phyloP scores from a whole-genome alignment of 2,888 invertebrate species.

The Lithophane socia region DNA sequence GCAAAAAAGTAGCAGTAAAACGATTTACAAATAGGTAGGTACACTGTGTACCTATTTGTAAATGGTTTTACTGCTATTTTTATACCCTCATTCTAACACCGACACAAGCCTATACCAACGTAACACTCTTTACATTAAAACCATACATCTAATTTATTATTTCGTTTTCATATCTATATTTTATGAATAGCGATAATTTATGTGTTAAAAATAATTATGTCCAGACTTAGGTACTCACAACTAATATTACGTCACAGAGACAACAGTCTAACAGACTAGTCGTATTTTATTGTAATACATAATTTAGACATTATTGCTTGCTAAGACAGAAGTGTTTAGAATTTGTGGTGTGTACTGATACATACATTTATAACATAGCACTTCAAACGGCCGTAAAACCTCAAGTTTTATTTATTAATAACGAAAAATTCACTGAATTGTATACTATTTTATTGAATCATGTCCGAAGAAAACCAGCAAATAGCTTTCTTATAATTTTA shows the following conservation, averaged over 20 bases:
- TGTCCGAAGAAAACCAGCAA: slow-evolving; percentile 6
- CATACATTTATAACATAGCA: slow-evolving; percentile 8
- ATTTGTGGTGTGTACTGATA: background rate
- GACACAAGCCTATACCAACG: slow-evolving; percentile 31
- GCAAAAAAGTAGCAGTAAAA: too few relatives aligned
- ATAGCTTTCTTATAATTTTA: slow-evolving; percentile 1
- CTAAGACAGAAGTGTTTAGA: slow-evolving; percentile 16
- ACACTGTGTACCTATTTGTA: background rate
- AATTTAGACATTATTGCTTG: slow-evolving; percentile 49
- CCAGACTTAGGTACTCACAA: slow-evolving; percentile 61
- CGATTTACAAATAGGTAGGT: too few relatives aligned
- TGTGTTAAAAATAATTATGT: slow-evolving; percentile 50
- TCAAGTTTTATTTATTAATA: background rate
- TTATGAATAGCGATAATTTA: slow-evolving; percentile 37
- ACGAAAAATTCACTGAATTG: background rate
- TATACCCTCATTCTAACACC: background rate
- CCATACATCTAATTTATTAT: slow-evolving; percentile 44
- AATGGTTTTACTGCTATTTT: background rate
- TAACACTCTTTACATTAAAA: slow-evolving; percentile 18
- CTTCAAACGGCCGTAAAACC: background rate
- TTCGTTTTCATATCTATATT: slow-evolving; percentile 32
- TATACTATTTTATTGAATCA: background rate
- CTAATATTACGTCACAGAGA: slow-evolving; percentile 55
- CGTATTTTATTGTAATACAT: slow-evolving; percentile 37
- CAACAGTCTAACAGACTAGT: slow-evolving; percentile 62